Conservation (phyloP, 2,888 invertebrate genomes). For the Idaea aversata region DNA sequence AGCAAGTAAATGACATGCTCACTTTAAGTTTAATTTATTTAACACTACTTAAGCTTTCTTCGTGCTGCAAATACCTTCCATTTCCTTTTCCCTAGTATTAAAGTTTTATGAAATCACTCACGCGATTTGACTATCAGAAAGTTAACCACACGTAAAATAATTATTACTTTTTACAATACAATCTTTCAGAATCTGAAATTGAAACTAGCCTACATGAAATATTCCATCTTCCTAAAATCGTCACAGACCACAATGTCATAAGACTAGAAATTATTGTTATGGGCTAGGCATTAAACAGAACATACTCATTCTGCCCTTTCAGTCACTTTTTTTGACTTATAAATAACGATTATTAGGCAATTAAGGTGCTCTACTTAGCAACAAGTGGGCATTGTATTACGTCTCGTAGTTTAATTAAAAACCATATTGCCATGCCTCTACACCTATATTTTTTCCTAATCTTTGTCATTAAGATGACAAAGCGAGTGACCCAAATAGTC, state of each 20-base stretch:
- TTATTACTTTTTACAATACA: not conserved
- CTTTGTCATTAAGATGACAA: constrained; percentile 17
- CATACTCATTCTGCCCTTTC: too few species aligned
- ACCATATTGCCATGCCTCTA: constrained; percentile 6
- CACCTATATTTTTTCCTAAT: constrained; percentile 10
- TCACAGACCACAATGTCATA: too few species aligned
- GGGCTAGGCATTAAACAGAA: too few species aligned
- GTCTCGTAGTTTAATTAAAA: not conserved
- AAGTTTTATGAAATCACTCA: not conserved
- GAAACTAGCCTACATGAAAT: not conserved
- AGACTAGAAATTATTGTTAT: too few species aligned
- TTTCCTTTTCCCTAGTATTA: not conserved
- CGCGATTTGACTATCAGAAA: not conserved
- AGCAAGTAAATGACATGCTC: not conserved
- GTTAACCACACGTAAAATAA: not conserved
- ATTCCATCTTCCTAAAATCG: too few species aligned
- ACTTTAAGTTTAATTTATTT: not conserved
- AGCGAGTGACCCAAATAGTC: constrained; percentile 19
- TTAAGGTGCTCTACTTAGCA: constrained; percentile 8
- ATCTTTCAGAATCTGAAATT: not conserved
- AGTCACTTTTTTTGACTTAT: too few species aligned
- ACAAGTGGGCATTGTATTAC: not conserved
- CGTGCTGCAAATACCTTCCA: not conserved
- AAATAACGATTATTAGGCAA: not conserved
- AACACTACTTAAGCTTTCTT: not conserved